Percentiles rank a stretch among this genome's conserved stretches.
phyloP scores from a whole-genome alignment of 2,888 invertebrate genomes.

The Meghimatium bilineatum region DNA sequence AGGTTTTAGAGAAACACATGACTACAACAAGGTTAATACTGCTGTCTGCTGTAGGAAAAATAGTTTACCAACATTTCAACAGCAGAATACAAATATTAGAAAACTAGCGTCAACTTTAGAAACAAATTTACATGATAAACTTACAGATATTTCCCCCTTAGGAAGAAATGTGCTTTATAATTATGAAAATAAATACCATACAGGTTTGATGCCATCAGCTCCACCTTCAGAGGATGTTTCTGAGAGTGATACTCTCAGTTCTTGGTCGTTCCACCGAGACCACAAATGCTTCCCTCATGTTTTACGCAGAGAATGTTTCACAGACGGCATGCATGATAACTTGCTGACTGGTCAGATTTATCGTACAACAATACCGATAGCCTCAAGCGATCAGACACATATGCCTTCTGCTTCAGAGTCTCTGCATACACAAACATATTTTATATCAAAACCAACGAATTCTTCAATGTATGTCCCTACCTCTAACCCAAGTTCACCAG shows the following conservation, averaged over 20 bases:
- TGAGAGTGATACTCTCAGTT: background rate
- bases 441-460: background rate
- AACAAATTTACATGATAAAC: background rate
- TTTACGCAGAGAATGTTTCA: background rate
- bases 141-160: no score
- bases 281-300: background rate
- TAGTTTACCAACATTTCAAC: background rate
- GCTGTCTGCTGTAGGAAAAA: background rate
- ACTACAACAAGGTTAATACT: background rate
- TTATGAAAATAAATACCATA: background rate
- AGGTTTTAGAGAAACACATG: background rate
- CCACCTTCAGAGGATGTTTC: conserved; percentile 36
- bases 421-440: background rate
- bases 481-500: background rate
- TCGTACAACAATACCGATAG: background rate
- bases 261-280: background rate
- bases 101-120: background rate
- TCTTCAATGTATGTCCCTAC: background rate
- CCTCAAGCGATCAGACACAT: background rate
- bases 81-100: background rate
- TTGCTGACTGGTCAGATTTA: background rate
- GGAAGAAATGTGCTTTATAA: background rate
- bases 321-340: background rate
- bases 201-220: conserved; percentile 1
- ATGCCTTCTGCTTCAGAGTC: background rate